Base-by-base conservation (phyloP, 2,888 invertebrate species). In the Drosophila subsilvestris region DNA sequence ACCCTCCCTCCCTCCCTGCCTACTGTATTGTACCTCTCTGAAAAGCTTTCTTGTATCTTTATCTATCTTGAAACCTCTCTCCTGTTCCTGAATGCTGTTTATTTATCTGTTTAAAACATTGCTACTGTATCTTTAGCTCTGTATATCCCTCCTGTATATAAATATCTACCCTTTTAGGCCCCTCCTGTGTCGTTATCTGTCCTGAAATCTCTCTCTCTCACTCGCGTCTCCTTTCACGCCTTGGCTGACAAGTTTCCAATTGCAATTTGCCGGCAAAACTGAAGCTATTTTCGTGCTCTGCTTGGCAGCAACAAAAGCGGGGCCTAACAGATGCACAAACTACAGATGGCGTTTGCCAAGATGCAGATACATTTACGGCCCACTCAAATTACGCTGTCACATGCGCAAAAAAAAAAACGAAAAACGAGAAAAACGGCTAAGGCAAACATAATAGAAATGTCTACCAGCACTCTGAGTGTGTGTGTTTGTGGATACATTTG, bases 251-350 rank as follows among this genome's bases (percentile, higher is more conserved):
- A 80, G 78, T 83, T 80, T 86, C 70, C 88, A 70, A 86, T 83
- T 83, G 87, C 83, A 73, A 54, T 47, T 25, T 53, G 53, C 37
- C 50, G 44, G 29, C 44, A 17, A 25, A 54, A 42, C 47, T 60
- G 63, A 71, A 79, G 74, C 83, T 78, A 79, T 83, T 80, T 86
- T 86, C 53, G 80, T 88, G 83, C 89, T 88, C 83, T 83, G 89
- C 85, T 88, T 83, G 78, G 83, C 87, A 88, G 66, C 81, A 75
- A 86, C 84, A 81, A 88, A 70, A 83, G 25, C 61, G 18, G 25
- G 29, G 53, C 73, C 61, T 55, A 61, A 61, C 44, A 63, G 10
- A 48, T 10, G 4, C 32, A 32, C 17, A 60, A 53, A 17, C 7
- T 75, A 20, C 45, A 57, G 74, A 54, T 74, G 60, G 54, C 65